Base-by-base conservation (phyloP, 2,113 vertebrate genomes). In the Oryzias woworae region DNA sequence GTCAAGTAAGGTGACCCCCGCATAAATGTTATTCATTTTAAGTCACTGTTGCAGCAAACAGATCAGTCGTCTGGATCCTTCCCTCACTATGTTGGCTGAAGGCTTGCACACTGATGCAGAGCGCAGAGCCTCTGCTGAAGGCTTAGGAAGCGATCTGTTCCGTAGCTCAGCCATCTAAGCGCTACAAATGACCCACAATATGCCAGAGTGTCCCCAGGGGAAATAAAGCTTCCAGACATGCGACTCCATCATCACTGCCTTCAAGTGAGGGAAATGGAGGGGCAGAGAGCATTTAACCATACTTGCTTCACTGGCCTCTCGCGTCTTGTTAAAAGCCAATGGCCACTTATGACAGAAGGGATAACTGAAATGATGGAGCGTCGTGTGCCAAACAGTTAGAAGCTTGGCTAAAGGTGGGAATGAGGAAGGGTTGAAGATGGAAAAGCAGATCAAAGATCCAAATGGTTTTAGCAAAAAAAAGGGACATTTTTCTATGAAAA, bases 201-300 rank as follows among this genome's bases (percentile, higher is more conserved):
- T 87, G 80, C 83, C 83, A 20, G 83, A 81, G 79, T 80, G 82
- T 26, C 85, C 91, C 84, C 85, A 58, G 72, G 90, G 89, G 87
- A 91, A 91, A 91, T 90, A 89, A 88, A 76, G 84, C 85, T 86
- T 83, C 79, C 75, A 90, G 88, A 90, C 87, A 89, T 69, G 71
- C 81, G 84, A 83, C 85, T 91, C 87, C 80, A 88, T 84, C 89
- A 87, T 81, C 68, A 65, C 67, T 58, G 66, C 49, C 42, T 67
- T 84, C 79, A 45, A 82, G 85, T 81, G 83, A 71, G 71, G 71
- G 80, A 81, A 86, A 86, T 62, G 36, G 68, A 82, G 77, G 81
- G 82, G 80, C 75, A 76, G 81, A 88, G 79, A 90, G 82, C 77
- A 65, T 90, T 90, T 87, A 86, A 85, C 76, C 75, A 81, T 59